Base-by-base conservation (phyloP, 2,797 vertebrate genomes). In the Synanceia verrucosa region DNA sequence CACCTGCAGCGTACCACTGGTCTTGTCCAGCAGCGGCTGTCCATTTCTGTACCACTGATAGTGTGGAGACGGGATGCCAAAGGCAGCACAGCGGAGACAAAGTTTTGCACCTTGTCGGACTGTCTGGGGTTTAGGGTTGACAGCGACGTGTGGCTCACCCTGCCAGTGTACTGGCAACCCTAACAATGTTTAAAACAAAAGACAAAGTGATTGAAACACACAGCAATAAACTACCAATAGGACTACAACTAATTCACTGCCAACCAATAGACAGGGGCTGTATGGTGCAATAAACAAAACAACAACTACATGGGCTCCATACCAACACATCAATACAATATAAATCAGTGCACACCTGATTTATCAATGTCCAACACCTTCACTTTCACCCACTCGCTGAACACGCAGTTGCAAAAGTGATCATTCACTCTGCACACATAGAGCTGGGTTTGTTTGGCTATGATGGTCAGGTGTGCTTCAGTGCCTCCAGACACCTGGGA, bases 41-140 rank as follows among this genome's bases (percentile, higher is more conserved):
- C 96, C 96, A 34, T 97, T 96, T 75, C 65, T 87, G 91, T 96
- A 96, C 96, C 96, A 97, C 89, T 96, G 95, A 78, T 95, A 96
- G 41, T 60, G 50, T 16, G 96, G 96, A 23, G 90, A 76, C 6
- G 96, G 96, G 14, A 94, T 90, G 3, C 96, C 96, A 70, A 96
- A 91, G 31, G 96, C 95, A 55, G 82, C 75, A 41, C 96, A 97
- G 41, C 74, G 79, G 39, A 97, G 92, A 34, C 73, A 90, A 13
- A 94, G 56, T 0, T 86, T 82, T 56, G 84, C 73, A n/a, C 93
- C 94, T 8, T 34, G 63, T 63, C 62, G 86, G 36, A 96, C 84
- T 0, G 48, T 84, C 73, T 93, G 91, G 19, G 93, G 66, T 0
- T 82, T 86, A 23, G 95, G 96, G 83, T 94, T 91, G 34, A 92